These are phyloP conservation scores for Notamacropus eugenii DNA, from an alignment of 2,797 vertebrate species.

Conservation along the genomic window DNA sequence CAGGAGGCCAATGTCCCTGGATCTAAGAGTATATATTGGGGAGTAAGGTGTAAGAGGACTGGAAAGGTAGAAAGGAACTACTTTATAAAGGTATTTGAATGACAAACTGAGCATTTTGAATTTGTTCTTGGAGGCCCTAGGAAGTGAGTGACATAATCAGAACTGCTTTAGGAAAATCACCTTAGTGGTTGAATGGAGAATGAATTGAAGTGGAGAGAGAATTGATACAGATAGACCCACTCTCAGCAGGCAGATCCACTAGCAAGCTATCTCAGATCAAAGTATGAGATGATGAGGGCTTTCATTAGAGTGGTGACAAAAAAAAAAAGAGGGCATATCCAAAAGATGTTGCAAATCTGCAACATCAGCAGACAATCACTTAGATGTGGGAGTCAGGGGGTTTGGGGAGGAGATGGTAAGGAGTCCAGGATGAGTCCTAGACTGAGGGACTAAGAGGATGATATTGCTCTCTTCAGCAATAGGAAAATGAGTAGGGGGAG, in stretches of 20 bases:
- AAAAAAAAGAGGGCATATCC: not conserved
- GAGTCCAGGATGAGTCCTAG: not conserved
- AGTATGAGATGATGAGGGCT: not conserved
- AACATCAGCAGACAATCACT: not conserved
- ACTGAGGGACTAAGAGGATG: not conserved
- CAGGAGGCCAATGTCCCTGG: not conserved
- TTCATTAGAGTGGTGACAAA: not conserved
- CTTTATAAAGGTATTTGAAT: not conserved
- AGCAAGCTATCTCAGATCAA: not conserved
- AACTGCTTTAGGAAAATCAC: not conserved
- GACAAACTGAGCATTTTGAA: not conserved
- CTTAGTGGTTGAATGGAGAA: not conserved
- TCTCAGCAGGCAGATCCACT: not conserved
- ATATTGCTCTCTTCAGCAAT: not conserved
- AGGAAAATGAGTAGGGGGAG: not conserved
- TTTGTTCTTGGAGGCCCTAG: not conserved
- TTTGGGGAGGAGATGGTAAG: not conserved
- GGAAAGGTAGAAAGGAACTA: not conserved
- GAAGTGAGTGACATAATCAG: not conserved
- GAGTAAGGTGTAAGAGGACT: not conserved
- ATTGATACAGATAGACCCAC: not conserved
- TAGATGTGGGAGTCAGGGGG: not conserved
- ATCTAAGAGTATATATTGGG: not conserved
- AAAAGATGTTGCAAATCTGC: not conserved
- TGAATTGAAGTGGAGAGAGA: not conserved